Base-by-base conservation (phyloP, 2,113 vertebrate species). In the Cyanistes caeruleus region DNA sequence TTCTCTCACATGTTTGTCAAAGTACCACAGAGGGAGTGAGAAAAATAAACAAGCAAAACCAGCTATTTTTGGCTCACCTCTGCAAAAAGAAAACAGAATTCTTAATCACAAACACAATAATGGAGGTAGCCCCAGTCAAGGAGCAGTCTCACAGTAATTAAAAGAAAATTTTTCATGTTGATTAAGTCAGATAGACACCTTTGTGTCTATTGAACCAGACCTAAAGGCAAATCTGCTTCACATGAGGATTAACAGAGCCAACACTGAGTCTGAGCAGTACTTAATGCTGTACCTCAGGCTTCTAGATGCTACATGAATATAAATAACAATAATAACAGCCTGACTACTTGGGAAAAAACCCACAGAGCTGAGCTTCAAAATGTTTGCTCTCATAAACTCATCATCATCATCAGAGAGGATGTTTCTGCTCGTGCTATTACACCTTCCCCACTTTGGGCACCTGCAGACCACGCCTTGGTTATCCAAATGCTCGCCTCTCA, bases 241-340 rank as follows among this genome's bases (percentile, higher is more conserved):
- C 27, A 8, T 15, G 56, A 91, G 69, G 55, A 84, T 89, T 89
- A 93, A 81, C 0, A 0, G 80, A 78, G 73, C 73, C 53, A 49
- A 73, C 3, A 3, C 17, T 77, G 43, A 62, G n/a, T 60, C 51
- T 73, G 46, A 89, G 79, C 56, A 80, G 79, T 73, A 65, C 37
- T 92, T 86, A 90, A 51, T 65, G 55, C 68, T 53, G 43, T 49
- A 84, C 89, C 93, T 81, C 10, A 11, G 77, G 80, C 86, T 84
- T 77, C 37, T 49, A 44, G 68, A 77, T 58, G n/a, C 31, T 77
- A 4, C 19, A 62, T 53, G 72, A 96, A 91, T 88, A 89, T 63
- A 92, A 95, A 93, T 68, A 88, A 93, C 65, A 92, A 90, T 43
- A 92, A 60, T 31, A 82, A 68, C 48, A 90, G 63, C 53, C 51